These are phyloP conservation scores for Sinohyriopsis cumingii DNA, from an alignment of 2,888 invertebrate genomes.

Conservation along the genomic window DNA sequence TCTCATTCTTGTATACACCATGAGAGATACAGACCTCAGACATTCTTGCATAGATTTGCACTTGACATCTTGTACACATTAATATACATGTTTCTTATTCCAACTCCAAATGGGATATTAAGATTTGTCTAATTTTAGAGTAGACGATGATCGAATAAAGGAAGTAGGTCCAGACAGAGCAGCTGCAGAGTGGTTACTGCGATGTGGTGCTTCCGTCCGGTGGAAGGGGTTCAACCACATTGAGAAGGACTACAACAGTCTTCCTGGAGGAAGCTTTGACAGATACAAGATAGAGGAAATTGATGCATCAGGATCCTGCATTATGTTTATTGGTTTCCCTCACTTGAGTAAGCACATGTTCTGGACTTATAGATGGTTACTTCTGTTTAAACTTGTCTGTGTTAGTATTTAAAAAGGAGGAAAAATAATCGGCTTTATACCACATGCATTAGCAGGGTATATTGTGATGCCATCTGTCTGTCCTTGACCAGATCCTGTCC, in stretches of 20 bases:
- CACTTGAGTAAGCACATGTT: slow-evolving; percentile 79
- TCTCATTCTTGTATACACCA: no score
- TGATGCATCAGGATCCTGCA: slow-evolving; percentile 85
- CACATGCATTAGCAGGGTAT: no score
- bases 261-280: slow-evolving; percentile 77
- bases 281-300: slow-evolving; percentile 79
- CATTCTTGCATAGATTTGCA: background rate
- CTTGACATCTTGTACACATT: background rate
- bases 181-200: slow-evolving; percentile 95
- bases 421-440: no score
- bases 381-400: slow-evolving; percentile 5
- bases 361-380: background rate
- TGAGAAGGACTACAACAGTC: slow-evolving; percentile 82
- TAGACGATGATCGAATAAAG: slow-evolving; percentile 59
- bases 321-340: slow-evolving; percentile 87
- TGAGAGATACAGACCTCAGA: no score
- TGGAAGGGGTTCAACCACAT: slow-evolving; percentile 77
- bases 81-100: background rate
- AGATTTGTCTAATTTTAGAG: slow-evolving; percentile 35
- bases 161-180: slow-evolving; percentile 88
- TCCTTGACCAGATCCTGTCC: no score
- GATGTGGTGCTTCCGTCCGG: slow-evolving; percentile 89
- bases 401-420: no score
- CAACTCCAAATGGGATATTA: no score
- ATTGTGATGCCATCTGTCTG: no score